A percentile compares a stretch with the other conserved stretches of the same genome.
Evolutionary conservation across 2,888 invertebrate genomes (phyloP).

Genomic region (Agrenia bidenticulata): DNA sequence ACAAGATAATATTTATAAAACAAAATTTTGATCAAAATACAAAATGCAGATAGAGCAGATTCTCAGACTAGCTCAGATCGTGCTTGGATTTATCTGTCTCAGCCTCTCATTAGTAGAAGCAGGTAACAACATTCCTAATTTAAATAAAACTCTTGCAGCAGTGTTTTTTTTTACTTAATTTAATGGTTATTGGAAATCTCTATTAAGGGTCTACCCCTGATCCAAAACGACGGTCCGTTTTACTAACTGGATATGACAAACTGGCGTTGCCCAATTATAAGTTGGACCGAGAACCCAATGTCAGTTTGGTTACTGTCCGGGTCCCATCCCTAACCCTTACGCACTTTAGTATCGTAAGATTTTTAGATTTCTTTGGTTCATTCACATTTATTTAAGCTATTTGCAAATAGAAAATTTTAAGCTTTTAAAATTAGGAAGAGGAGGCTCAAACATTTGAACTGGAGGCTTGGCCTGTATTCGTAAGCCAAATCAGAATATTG

Average conservation of each 20-base stretch:
- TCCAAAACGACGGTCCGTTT: slow-evolving; percentile 37
- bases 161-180: not conserved
- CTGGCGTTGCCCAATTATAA: slow-evolving; percentile 43
- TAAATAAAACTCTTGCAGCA: no score
- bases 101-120: not conserved
- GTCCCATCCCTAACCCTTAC: slow-evolving; percentile 43
- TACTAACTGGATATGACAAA: slow-evolving; percentile 41
- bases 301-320: slow-evolving; percentile 34
- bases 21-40: no score
- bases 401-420: not conserved
- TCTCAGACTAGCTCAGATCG: not conserved
- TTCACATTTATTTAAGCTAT: slow-evolving; percentile 3
- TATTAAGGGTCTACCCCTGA: slow-evolving; percentile 38
- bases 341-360: slow-evolving; percentile 48
- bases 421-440: slow-evolving; percentile 37
- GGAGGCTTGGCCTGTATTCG: slow-evolving; percentile 48
- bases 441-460: slow-evolving; percentile 46
- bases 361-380: no score
- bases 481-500: no score
- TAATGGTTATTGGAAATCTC: no score
- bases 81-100: not conserved
- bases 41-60: no score
- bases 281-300: not conserved
- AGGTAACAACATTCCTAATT: no score
- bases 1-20: no score